Base-by-base conservation (phyloP, 2,888 invertebrate species). In the Polyploca ridens region DNA sequence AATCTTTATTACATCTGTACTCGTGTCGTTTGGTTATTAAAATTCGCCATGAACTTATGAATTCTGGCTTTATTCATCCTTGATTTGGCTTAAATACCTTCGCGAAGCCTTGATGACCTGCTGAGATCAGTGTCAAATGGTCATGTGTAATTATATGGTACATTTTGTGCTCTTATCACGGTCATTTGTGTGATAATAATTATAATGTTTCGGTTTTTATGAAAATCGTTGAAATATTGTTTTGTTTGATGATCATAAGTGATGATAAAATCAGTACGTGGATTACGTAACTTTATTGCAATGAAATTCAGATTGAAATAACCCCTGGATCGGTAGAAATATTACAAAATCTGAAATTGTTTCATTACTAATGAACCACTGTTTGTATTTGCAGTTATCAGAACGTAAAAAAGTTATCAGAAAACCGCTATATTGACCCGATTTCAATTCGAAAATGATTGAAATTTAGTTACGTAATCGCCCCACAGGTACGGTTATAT, bases 1-100 rank as follows among this genome's bases (percentile, higher is more conserved):
- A 61, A 41, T 61, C 58, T 35, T 58, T 58, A 33, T 41, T 19
- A 11, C 44, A 60, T 60, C 38, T 60, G 10, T 35, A 38, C 4
- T 16, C 5, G 33, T 11, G 35, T 60, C 35, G 16, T 16, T 35
- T 16, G 16, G n/a, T 33, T 54, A 54, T 54, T 19, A 54, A 72
- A 69, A 68, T 67, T 72, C 70, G 70, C 67, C 65, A 68, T 66
- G 65, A 69, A 54, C 68, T 64, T 64, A 63, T 57, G 64, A 64
- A 66, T 69, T 67, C 63, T 64, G 63, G 63, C 59, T 73, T 75
- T 72, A 76, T 66, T 66, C 44, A 63, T 68, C 63, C 67, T 75
- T 76, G 68, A 75, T 74, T 73, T 73, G 69, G 70, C 73, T 70
- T 63, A 62, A 64, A 65, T 62, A 63, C 59, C 46, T 38, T 1